Percentiles rank a stretch among this genome's conserved stretches.
Conservation (phyloP, 2,113 vertebrate species). For the Phalacrocorax carbo region DNA sequence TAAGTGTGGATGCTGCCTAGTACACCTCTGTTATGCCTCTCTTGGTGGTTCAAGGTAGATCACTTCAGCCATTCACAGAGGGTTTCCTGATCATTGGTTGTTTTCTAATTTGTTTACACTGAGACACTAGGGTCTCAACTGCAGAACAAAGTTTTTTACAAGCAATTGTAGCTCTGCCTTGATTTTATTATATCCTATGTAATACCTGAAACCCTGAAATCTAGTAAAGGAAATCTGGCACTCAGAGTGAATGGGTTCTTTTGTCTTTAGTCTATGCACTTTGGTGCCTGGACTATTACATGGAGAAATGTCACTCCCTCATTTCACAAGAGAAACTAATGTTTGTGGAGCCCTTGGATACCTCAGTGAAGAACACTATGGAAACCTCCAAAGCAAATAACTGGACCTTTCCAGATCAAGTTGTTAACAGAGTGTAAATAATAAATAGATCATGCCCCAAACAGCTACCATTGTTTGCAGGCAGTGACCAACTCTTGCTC, state of each 20-base stretch:
- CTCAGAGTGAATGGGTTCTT: background rate
- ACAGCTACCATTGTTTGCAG: background rate
- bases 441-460: background rate
- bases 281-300: background rate
- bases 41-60: background rate
- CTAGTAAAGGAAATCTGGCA: background rate
- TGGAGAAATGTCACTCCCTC: background rate
- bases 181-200: background rate
- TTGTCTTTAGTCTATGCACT: background rate
- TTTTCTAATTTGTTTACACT: background rate
- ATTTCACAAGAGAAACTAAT: background rate
- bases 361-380: background rate
- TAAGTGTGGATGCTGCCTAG: background rate
- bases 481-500: background rate
- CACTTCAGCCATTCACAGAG: background rate
- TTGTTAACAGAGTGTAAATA: background rate
- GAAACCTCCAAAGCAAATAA: background rate
- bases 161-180: background rate
- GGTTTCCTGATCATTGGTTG: background rate
- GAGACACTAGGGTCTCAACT: background rate
- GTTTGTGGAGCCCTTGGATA: background rate
- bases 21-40: background rate
- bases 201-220: background rate
- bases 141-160: background rate
- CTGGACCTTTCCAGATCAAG: background rate